Base-by-base conservation (phyloP, 2,888 invertebrate genomes). In the Drosophila limbata region DNA sequence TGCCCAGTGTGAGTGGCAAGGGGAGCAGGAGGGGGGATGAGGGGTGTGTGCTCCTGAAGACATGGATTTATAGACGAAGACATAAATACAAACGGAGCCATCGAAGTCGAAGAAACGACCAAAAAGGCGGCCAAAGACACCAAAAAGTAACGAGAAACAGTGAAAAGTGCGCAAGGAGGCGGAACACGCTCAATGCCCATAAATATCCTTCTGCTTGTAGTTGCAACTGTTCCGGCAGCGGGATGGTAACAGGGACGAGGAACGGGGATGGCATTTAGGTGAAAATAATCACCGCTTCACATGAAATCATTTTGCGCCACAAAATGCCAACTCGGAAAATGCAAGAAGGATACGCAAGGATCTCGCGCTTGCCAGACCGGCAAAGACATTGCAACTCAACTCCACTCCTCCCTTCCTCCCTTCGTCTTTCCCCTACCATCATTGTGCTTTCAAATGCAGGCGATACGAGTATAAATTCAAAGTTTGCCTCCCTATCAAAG, bases 201-300 rank as follows among this genome's bases (percentile, higher is more conserved):
- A 90, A 91, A 90, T 90, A 91, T 88, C 76, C 74, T 66, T 62
- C 63, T 63, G 74, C 75, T 65, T 79, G 70, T 70, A 73, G 73
- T 57, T 67, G 65, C 62, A 61, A 72, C 66, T 75, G 75, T 73
- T 68, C 68, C 59, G 60, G 68, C 51, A 60, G 37, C 11, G 31
- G 19, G 25, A 42, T 37, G 44, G 59, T 33, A 64, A 48, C 28
- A 6, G 25, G 6, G 6, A 25, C 25, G 13, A n/a, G 15, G 31
- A 2, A 19, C 74, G 69, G 79, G 69, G 39, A 35, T 53, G 67
- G 82, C 82, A 80, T 85, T 85, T 86, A 83, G 88, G 88, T 88
- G 86, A 88, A 85, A 85, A 89, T 91, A 91, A 91, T 91, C 91
- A 84, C 91, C 85, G 87, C 88, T 91, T 90, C 92, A 91, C 92